phyloP scores from a whole-genome alignment of 2,888 invertebrate species.

The Apoderus coryli region DNA sequence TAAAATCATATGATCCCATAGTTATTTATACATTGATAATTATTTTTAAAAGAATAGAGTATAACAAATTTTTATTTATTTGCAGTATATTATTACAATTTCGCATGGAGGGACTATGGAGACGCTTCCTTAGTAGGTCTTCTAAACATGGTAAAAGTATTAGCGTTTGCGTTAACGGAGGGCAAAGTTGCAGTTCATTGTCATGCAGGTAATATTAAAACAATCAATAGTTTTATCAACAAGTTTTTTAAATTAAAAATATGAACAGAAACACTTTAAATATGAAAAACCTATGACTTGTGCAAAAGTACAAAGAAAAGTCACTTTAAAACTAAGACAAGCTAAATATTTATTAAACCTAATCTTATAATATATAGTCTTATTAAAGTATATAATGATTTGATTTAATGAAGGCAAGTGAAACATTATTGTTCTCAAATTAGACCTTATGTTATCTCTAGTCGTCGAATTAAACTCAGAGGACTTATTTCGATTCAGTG shows the following conservation, averaged over 20 bases:
- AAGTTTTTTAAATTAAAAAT: neutral
- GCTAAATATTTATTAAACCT: no score
- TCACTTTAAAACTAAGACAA: no score
- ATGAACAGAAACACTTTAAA: no score
- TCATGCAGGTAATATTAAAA: constrained; percentile 64
- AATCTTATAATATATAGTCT: no score
- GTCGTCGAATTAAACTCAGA: no score
- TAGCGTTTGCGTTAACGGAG: constrained; percentile 68
- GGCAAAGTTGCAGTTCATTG: constrained; percentile 78
- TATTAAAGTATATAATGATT: no score
- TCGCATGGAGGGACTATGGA: constrained; percentile 75
- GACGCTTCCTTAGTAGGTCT: constrained; percentile 60
- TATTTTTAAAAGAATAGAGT: no score
- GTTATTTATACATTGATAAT: no score
- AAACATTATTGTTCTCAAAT: constrained; percentile 1
- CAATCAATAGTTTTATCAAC: neutral
- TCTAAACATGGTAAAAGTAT: constrained; percentile 83
- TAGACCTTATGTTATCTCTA: no score
- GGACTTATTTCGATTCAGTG: no score
- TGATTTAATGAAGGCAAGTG: neutral
- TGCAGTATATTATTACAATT: constrained; percentile 82
- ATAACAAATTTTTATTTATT: no score
- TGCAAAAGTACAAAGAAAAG: constrained; percentile 3
- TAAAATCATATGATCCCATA: no score
- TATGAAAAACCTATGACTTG: neutral